Percentiles rank a stretch among this genome's conserved stretches.
phyloP scores from a whole-genome alignment of 2,113 vertebrate genomes.

The rabbit (Oryctolagus cuniculus) region mOryCun1.1 NC_091432.1:158373001-158373500 shows the following conservation, averaged over 20 bases:
- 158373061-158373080: not conserved
- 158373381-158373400: too few relatives aligned
- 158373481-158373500: too few relatives aligned
- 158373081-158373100: not conserved
- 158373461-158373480: too few relatives aligned
- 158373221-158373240: constrained; percentile 4
- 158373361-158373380: too few relatives aligned
- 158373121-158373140: constrained; percentile 25
- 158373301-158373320: too few relatives aligned
- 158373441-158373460: too few relatives aligned
- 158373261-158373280: constrained; percentile 2
- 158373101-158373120: not conserved
- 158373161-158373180: constrained; percentile 42
- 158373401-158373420: too few relatives aligned
- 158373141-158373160: constrained; percentile 15
- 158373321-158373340: too few relatives aligned
- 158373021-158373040: constrained; percentile 12
- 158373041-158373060: not conserved
- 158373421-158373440: too few relatives aligned
- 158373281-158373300: not conserved
- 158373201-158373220: not conserved
- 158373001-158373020: constrained; percentile 32
- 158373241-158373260: constrained; percentile 41
- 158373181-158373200: constrained; percentile 9
- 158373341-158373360: too few relatives aligned